Evolutionary conservation across 2,113 vertebrate genomes (phyloP).

Genomic region (Atrichornis clamosus): DNA sequence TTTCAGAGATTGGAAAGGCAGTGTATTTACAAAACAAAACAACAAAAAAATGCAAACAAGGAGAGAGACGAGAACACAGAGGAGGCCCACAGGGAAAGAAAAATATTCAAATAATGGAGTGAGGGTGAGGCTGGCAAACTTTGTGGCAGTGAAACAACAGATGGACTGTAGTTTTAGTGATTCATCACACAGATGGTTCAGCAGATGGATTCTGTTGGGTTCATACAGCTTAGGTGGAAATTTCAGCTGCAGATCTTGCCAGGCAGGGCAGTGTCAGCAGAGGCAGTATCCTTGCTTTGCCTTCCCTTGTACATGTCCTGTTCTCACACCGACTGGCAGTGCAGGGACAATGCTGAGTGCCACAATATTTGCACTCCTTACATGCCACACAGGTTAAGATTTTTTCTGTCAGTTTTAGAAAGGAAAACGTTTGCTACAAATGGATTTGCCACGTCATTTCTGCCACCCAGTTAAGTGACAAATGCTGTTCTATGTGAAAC

Average conservation of each 20-base stretch:
- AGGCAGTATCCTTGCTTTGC: slow-evolving; percentile 28
- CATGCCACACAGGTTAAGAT: background rate
- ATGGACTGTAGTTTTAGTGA: slow-evolving; percentile 65
- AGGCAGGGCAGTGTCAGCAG: slow-evolving; percentile 29
- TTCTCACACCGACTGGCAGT: background rate
- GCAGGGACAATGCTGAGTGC: background rate
- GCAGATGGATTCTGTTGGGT: slow-evolving; percentile 72
- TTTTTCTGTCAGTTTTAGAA: background rate
- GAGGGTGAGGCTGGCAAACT: slow-evolving; percentile 58
- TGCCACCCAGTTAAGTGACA: background rate
- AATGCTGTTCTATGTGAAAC: background rate
- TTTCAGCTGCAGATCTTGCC: slow-evolving; percentile 65
- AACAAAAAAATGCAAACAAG: background rate
- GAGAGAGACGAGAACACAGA: slow-evolving; percentile 37
- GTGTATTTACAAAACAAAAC: background rate
- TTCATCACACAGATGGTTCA: slow-evolving; percentile 69
- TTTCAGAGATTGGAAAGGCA: slow-evolving; percentile 36
- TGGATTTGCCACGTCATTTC: background rate
- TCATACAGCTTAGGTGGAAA: slow-evolving; percentile 64
- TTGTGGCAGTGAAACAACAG: slow-evolving; percentile 62
- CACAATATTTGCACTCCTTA: background rate
- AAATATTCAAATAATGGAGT: slow-evolving; percentile 54
- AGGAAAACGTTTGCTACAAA: background rate
- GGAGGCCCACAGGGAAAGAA: slow-evolving; percentile 8
- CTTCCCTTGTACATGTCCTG: background rate